Evolutionary conservation across 2,888 invertebrate species (phyloP).

Genomic region (Machimus rusticus): DNA sequence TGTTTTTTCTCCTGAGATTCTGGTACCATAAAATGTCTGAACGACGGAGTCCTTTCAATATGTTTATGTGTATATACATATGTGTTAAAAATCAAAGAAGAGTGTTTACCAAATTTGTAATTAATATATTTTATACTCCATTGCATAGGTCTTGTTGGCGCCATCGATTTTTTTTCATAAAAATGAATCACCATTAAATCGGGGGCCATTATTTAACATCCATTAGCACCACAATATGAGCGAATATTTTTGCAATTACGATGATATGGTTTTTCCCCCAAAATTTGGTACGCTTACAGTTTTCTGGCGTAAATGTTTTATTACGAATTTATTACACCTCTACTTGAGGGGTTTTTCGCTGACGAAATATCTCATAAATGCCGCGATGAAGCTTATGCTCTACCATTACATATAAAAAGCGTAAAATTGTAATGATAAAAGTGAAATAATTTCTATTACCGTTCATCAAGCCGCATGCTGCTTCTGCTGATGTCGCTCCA

Average conservation of each 20-base stretch:
- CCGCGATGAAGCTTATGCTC: not conserved
- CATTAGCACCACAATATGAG: not conserved
- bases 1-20: too few species aligned
- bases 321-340: not conserved
- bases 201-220: not conserved
- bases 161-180: not conserved
- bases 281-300: not conserved
- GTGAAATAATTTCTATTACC: conserved; percentile 53
- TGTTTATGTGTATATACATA: too few species aligned
- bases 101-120: not conserved
- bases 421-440: not conserved
- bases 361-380: not conserved
- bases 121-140: not conserved
- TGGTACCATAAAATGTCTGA: too few species aligned
- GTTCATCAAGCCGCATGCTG: conserved; percentile 74
- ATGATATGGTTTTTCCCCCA: not conserved
- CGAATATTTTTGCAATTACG: not conserved
- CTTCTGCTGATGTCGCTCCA: conserved; percentile 88
- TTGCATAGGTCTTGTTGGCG: not conserved
- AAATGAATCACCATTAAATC: not conserved
- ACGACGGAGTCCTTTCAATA: too few species aligned
- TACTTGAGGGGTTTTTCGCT: not conserved
- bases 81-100: too few species aligned
- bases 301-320: not conserved
- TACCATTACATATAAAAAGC: not conserved